Percentiles rank a stretch among this genome's conserved stretches.
Evolutionary conservation across 2,113 vertebrate genomes (phyloP).

Genomic region (Neopipo cinnamomea): DNA sequence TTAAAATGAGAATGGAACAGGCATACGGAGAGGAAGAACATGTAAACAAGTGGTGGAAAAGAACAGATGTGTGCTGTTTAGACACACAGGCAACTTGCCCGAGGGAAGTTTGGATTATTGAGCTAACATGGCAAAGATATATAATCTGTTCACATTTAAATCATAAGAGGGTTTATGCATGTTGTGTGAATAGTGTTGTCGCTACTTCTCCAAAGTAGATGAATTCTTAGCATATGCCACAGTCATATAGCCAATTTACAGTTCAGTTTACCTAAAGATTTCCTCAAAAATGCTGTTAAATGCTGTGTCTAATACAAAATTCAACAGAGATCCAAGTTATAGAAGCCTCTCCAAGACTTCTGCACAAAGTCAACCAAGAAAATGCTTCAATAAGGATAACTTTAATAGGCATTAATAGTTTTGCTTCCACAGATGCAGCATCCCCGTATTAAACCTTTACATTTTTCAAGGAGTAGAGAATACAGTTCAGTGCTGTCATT

Average conservation of each 20-base stretch:
- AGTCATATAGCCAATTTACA: background rate
- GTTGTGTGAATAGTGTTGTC: background rate
- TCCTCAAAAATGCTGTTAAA: background rate
- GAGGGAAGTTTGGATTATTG: slow-evolving; percentile 36
- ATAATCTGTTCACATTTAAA: slow-evolving; percentile 25
- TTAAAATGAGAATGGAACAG: background rate
- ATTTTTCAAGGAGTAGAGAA: background rate
- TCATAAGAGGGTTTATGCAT: background rate
- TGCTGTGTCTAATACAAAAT: background rate
- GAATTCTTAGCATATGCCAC: background rate
- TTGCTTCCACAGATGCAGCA: background rate
- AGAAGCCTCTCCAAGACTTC: background rate
- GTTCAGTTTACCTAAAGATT: background rate
- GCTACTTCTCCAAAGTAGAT: background rate
- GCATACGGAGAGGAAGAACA: slow-evolving; percentile 7
- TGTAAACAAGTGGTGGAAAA: slow-evolving; percentile 43
- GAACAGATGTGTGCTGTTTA: slow-evolving; percentile 57
- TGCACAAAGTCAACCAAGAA: background rate
- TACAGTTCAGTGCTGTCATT: background rate
- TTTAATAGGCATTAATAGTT: background rate
- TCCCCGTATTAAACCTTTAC: accelerated
- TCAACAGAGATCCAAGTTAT: background rate
- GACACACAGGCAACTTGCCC: slow-evolving; percentile 2
- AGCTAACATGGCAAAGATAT: background rate
- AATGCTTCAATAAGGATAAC: background rate